phyloP scores from a whole-genome alignment of 2,113 vertebrate species.

The Myxocyprinus asiaticus region DNA sequence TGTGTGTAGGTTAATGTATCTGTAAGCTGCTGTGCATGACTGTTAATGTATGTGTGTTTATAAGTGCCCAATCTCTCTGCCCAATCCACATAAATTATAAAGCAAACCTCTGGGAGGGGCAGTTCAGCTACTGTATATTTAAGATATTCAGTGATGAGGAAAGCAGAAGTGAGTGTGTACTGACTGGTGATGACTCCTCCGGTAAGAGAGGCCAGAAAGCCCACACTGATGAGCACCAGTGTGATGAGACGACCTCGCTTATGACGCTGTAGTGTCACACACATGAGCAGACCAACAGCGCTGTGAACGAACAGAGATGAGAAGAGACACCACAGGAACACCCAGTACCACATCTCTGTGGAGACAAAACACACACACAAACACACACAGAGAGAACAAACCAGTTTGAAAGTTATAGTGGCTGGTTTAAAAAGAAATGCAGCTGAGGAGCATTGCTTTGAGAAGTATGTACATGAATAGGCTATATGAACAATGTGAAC shows the following conservation, averaged over 20 bases:
- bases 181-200: slow-evolving; percentile 98
- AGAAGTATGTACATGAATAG: too few relatives aligned
- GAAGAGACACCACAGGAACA: slow-evolving; percentile 99
- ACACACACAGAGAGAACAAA: background rate
- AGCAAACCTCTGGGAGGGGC: too few relatives aligned
- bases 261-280: slow-evolving; percentile 95
- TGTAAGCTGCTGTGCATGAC: too few relatives aligned
- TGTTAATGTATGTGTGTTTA: too few relatives aligned
- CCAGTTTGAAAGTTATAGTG: background rate
- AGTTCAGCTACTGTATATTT: too few relatives aligned
- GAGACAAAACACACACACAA: slow-evolving; percentile 1
- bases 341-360: slow-evolving; percentile 99
- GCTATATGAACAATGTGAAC: too few relatives aligned
- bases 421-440: too few relatives aligned
- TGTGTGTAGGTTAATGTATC: too few relatives aligned
- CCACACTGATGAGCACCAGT: slow-evolving; percentile 89
- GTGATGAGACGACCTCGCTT: slow-evolving; percentile 91
- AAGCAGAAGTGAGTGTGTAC: slow-evolving; percentile 58
- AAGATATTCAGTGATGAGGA: background rate
- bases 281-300: slow-evolving; percentile 90
- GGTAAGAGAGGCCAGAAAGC: slow-evolving; percentile 91
- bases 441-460: too few relatives aligned
- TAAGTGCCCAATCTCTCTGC: too few relatives aligned
- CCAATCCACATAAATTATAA: too few relatives aligned
- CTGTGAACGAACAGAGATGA: slow-evolving; percentile 95